A percentile compares a stretch with the other conserved stretches of the same genome.
phyloP scores from a whole-genome alignment of 2,888 invertebrate genomes.

The Dynastes tityus region DNA sequence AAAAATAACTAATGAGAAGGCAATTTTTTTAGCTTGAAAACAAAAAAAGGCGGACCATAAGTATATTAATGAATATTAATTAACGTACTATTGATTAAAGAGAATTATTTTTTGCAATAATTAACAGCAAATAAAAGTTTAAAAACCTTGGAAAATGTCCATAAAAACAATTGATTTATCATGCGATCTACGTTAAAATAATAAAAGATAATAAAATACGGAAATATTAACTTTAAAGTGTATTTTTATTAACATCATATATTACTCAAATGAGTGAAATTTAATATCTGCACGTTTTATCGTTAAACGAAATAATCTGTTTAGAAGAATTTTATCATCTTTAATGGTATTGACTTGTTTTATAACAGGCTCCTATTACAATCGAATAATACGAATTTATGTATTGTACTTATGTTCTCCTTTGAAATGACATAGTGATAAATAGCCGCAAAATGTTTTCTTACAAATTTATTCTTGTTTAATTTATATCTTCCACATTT shows the following conservation, averaged over 20 bases:
- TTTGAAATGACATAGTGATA: neutral
- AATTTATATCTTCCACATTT: too few species aligned
- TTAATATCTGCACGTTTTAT: slow-evolving; percentile 18
- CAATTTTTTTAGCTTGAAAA: too few species aligned
- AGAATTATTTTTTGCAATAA: too few species aligned
- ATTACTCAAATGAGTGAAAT: slow-evolving; percentile 3
- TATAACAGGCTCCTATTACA: neutral
- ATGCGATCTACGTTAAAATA: too few species aligned
- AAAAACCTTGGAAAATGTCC: too few species aligned
- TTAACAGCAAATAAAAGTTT: too few species aligned
- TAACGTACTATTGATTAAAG: too few species aligned
- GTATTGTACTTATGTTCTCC: neutral
- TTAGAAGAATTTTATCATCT: neutral
- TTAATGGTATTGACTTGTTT: slow-evolving; percentile 8
- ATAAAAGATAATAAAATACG: slow-evolving; percentile 7
- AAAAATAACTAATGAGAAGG: too few species aligned
- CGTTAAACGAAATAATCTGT: slow-evolving; percentile 16
- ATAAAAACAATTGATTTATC: too few species aligned
- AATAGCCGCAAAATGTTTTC: neutral
- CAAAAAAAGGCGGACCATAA: too few species aligned
- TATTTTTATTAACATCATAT: slow-evolving; percentile 9
- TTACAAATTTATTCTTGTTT: neutral
- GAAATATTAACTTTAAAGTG: slow-evolving; percentile 1
- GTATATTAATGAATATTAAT: too few species aligned
- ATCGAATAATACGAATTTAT: neutral